Conservation (phyloP, 2,113 vertebrate genomes). For the Pseudorasbora parva region DNA sequence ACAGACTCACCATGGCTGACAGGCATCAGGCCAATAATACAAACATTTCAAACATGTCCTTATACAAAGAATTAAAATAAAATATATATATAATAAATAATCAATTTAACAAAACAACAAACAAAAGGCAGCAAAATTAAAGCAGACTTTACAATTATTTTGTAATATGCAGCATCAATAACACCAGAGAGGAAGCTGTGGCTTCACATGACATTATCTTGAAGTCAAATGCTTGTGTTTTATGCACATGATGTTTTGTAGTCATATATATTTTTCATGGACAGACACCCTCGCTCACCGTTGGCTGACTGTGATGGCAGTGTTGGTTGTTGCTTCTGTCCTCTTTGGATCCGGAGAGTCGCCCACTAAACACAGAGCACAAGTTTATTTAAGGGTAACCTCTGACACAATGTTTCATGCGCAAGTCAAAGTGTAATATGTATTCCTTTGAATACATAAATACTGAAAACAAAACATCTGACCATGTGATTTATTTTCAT, state of each 20-base stretch:
- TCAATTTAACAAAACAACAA: not conserved
- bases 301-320: conserved; percentile 74
- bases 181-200: not conserved
- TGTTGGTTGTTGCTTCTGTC: conserved; percentile 70
- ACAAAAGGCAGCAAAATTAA: not conserved
- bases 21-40: conserved; percentile 9
- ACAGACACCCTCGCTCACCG: conserved; percentile 76
- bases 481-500: not conserved
- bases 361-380: conserved; percentile 85
- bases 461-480: not conserved
- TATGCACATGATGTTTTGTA: not conserved
- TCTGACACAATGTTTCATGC: conserved; percentile 42
- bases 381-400: conserved; percentile 54
- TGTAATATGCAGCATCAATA: not conserved
- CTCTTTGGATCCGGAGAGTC: conserved; percentile 87
- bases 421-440: not conserved
- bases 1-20: not conserved
- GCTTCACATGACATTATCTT: not conserved
- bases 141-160: not conserved
- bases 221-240: not conserved
- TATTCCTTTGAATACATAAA: not conserved
- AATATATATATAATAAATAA: not conserved
- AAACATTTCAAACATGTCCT: not conserved
- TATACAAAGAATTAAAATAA: not conserved
- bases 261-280: not conserved